Evolutionary conservation across 2,113 vertebrate genomes (phyloP).

Genomic region (Cyprinodon brontotheroides): DNA sequence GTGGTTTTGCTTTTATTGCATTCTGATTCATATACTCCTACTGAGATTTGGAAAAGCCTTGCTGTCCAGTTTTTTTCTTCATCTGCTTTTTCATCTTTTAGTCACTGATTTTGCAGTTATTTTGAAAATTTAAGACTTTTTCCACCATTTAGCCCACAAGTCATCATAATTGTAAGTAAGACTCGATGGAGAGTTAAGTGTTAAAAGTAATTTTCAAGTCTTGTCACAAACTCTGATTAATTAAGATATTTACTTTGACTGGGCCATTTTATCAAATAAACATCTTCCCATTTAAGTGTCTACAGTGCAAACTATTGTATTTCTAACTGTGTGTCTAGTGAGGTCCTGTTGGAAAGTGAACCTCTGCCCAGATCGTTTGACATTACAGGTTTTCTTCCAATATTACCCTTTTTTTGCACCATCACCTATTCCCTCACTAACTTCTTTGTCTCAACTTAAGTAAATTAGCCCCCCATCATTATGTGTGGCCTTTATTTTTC

Average conservation of each 20-base stretch:
- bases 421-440: neutral
- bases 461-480: neutral
- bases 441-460: neutral
- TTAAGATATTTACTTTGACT: neutral
- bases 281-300: too few relatives aligned
- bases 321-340: too few relatives aligned
- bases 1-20: conserved; percentile 52
- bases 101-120: neutral
- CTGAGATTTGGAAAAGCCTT: conserved; percentile 23
- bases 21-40: conserved; percentile 57
- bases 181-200: neutral
- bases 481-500: neutral
- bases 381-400: neutral
- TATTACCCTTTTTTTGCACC: neutral
- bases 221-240: neutral
- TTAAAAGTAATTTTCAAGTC: neutral
- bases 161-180: neutral
- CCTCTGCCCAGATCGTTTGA: too few relatives aligned
- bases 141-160: neutral
- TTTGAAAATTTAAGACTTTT: neutral
- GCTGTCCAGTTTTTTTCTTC: conserved; percentile 26
- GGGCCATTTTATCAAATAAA: too few relatives aligned
- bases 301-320: too few relatives aligned
- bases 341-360: too few relatives aligned
- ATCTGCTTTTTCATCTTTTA: neutral